Conservation (phyloP, 2,888 invertebrate species). For the Brachypalpus laphriformis region DNA sequence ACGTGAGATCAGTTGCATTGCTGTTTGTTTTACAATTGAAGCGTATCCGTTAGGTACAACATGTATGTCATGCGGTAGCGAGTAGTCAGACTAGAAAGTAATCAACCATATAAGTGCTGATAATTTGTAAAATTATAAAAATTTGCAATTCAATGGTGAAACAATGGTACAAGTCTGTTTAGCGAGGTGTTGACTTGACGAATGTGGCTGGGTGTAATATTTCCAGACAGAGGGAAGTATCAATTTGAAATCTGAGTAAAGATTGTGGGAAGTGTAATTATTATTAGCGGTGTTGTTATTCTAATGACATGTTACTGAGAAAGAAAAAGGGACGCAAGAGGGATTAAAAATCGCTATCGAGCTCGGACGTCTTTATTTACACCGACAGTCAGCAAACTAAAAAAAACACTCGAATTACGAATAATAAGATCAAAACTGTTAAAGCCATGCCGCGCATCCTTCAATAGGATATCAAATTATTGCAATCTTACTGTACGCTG, state of each 20-base stretch:
- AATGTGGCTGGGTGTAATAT: not conserved
- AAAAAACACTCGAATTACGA: too few relatives aligned
- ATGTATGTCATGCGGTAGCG: not conserved
- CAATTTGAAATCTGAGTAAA: not conserved
- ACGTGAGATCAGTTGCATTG: conserved; percentile 15
- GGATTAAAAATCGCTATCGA: too few relatives aligned
- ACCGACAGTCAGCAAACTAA: too few relatives aligned
- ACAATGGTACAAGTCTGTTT: conserved; percentile 9
- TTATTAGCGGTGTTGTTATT: too few relatives aligned
- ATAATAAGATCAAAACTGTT: too few relatives aligned
- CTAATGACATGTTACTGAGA: too few relatives aligned
- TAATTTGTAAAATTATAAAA: conserved; percentile 32
- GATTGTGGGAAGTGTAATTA: conserved; percentile 1
- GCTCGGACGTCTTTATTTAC: too few relatives aligned
- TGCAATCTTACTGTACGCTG: too few relatives aligned
- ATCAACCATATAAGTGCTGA: conserved; percentile 21
- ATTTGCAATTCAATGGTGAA: conserved; percentile 38
- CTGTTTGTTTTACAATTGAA: conserved; percentile 19
- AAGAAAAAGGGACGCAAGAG: too few relatives aligned
- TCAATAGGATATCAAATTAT: too few relatives aligned
- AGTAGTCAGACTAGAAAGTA: not conserved
- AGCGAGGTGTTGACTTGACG: conserved; percentile 19
- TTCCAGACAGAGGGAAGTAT: not conserved
- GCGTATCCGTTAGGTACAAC: not conserved
- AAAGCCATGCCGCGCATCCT: too few relatives aligned